Evolutionary conservation across 2,797 vertebrate species (phyloP), one percentile per base, ranked within the genome.

Genomic region (Propithecus deckenii): DNA sequence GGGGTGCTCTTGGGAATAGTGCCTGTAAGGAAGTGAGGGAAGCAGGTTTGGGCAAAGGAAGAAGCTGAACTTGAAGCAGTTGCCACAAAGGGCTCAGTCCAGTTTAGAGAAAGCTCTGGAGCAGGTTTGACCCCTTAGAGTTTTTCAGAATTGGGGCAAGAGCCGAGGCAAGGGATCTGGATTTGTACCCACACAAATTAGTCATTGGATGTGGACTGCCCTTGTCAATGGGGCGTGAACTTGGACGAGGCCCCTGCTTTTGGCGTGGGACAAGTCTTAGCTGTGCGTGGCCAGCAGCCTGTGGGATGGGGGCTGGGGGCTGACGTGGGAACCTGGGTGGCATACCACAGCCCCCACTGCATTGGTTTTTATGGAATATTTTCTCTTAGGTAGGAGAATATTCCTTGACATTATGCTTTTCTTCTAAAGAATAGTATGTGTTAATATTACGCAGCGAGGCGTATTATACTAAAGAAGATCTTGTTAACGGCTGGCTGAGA

Each of bases 401-500:
- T 32, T 38, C 83, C 63, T 72, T 28, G 57, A 38, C 57, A 32
- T 17, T 74, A 35, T 69, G 48, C 8, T 74, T 89, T 83, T 48
- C 69, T 74, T 48, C 38, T 67, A 41, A 71, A 89, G n/a, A 71
- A 89, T 25, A 50, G 11, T 67, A 32, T 69, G 43, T 57, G 12
- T 86, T 95, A 94, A 52, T 22, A 11, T 75, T n/a, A 89, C 86
- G 15, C 43, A 84, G 30, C 8, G 5, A 72, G 75, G 48, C 20
- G 57, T 69, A 38, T 76, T 43, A 55, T 25, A 43, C 22, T 52
- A 78, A 87, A 65, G 41, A 79, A 85, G 61, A 91, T 48, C 30
- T 72, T 88, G 22, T 69, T 89, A 81, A 81, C 71, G 20, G 63
- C 32, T 96, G 30, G 86, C 63, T 89, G 59, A 91, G 23, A 86